Conservation (phyloP, 1,140 invertebrate species). For the Aphelenchoides fujianensis region DNA sequence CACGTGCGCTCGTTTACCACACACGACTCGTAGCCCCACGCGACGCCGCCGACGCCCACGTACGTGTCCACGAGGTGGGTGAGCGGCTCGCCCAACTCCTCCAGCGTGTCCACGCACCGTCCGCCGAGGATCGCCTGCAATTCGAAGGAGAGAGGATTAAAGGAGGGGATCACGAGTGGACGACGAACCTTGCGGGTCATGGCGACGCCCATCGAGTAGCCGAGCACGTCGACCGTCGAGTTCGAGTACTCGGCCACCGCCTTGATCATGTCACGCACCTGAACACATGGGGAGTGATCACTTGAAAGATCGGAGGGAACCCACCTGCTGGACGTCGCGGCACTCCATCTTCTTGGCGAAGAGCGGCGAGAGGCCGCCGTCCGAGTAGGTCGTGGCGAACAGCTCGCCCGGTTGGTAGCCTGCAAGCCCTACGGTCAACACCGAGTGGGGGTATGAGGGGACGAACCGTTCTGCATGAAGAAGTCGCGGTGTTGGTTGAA, state of each 20-base stretch:
- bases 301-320: background rate
- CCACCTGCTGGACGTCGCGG: slow-evolving; percentile 42
- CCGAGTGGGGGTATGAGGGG: no score
- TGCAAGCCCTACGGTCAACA: no score
- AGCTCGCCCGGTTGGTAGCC: slow-evolving; percentile 28
- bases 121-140: slow-evolving; percentile 44
- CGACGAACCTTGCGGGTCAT: slow-evolving; percentile 34
- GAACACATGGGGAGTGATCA: slow-evolving; percentile 16
- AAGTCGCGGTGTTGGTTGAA: slow-evolving; percentile 22
- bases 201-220: slow-evolving; percentile 42
- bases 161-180: slow-evolving; percentile 25
- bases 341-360: slow-evolving; percentile 36
- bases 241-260: slow-evolving; percentile 37
- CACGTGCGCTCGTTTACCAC: background rate
- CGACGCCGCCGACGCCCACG: slow-evolving; percentile 30
- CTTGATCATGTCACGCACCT: slow-evolving; percentile 26
- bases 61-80: slow-evolving; percentile 34
- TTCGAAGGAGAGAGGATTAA: slow-evolving; percentile 46
- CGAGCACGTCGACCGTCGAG: slow-evolving; percentile 35
- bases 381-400: slow-evolving; percentile 39
- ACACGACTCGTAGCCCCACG: slow-evolving; percentile 30
- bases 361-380: slow-evolving; percentile 32
- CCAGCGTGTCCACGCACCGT: slow-evolving; percentile 38
- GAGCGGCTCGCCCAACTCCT: slow-evolving; percentile 29
- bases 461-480: slow-evolving; percentile 32